phyloP scores from a whole-genome alignment of 2,797 vertebrate species.

The Lophotriccus pileatus region DNA sequence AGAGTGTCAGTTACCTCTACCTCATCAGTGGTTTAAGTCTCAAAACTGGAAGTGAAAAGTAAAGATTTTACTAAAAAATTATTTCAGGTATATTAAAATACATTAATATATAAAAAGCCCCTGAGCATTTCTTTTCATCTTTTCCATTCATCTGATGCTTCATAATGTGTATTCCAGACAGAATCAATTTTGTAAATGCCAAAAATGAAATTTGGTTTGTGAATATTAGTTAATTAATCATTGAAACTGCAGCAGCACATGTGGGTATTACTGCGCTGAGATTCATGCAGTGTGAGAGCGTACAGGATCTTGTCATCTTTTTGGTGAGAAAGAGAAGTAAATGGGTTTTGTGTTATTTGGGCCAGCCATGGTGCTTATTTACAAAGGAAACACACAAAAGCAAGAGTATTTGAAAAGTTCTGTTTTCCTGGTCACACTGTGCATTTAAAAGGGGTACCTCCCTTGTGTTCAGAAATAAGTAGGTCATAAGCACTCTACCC shows the following conservation, averaged over 20 bases:
- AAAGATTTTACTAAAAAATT: background rate
- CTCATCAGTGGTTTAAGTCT: background rate
- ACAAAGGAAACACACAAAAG: background rate
- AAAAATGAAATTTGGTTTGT: background rate
- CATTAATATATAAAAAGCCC: background rate
- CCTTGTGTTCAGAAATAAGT: background rate
- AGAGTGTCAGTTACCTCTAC: background rate
- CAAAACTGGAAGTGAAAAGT: background rate
- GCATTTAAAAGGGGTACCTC: background rate
- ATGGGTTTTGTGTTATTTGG: background rate
- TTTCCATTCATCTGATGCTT: background rate
- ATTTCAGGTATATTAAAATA: background rate
- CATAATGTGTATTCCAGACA: background rate
- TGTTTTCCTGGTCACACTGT: background rate
- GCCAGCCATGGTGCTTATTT: background rate
- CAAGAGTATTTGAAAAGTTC: background rate
- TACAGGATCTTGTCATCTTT: background rate
- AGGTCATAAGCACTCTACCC: background rate
- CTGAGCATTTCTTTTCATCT: background rate
- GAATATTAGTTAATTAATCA: background rate
- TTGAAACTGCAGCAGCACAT: background rate
- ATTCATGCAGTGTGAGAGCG: background rate
- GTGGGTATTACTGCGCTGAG: background rate
- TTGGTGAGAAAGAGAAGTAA: background rate
- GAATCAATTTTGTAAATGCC: background rate